Conservation (phyloP, 2,113 vertebrate genomes). For the Takifugu flavidus region DNA sequence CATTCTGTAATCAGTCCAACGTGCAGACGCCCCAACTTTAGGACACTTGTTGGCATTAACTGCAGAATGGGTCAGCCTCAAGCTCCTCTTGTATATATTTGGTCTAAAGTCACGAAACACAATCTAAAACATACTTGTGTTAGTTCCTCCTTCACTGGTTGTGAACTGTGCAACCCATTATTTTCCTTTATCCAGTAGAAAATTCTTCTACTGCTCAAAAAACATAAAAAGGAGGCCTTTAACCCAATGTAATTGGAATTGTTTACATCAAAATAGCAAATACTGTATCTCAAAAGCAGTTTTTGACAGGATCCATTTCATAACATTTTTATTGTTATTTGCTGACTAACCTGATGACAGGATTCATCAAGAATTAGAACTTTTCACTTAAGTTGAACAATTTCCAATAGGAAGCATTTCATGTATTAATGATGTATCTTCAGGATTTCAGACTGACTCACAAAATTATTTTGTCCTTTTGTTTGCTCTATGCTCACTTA, state of each 20-base stretch:
- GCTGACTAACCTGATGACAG: no score
- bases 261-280: no score
- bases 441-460: not conserved
- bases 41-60: constrained; percentile 15
- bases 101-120: not conserved
- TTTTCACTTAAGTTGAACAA: not conserved
- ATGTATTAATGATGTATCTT: not conserved
- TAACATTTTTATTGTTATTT: no score
- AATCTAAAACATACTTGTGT: not conserved
- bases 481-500: not conserved
- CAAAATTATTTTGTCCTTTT: constrained; percentile 2
- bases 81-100: constrained; percentile 1
- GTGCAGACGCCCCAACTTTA: constrained; percentile 21
- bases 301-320: no score
- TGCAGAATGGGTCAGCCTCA: constrained; percentile 7
- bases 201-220: no score
- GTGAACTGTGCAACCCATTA: no score
- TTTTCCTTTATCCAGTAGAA: no score
- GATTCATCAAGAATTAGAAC: no score
- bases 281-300: no score
- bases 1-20: constrained; percentile 52
- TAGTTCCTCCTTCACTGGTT: no score
- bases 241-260: no score
- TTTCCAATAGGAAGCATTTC: not conserved
- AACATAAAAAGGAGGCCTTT: no score